A percentile compares a stretch with the other conserved stretches of the same genome.
Conservation (phyloP, 2,888 invertebrate genomes). For the Dusona sp. region DNA sequence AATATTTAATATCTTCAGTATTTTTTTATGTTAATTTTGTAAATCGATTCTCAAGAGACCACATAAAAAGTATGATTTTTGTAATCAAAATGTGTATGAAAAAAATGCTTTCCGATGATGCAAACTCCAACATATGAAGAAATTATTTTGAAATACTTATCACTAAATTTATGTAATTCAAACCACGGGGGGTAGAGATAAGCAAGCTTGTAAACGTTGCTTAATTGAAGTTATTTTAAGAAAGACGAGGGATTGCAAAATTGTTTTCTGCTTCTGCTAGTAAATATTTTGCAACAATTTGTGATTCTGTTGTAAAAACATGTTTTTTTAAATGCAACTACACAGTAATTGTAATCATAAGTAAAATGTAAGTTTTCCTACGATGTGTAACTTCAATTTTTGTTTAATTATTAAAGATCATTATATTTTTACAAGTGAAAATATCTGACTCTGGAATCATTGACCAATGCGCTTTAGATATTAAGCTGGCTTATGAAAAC, state of each 20-base stretch:
- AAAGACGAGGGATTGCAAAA: neutral
- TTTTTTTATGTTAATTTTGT: neutral
- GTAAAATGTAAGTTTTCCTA: neutral
- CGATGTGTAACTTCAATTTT: neutral
- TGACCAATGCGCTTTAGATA: too few species aligned
- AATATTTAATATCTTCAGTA: neutral
- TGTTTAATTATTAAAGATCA: neutral
- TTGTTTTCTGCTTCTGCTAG: neutral
- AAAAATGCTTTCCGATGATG: neutral
- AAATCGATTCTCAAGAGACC: neutral
- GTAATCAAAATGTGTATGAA: neutral
- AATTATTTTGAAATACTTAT: neutral
- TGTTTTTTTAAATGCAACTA: neutral
- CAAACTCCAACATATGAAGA: neutral
- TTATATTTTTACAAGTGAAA: neutral
- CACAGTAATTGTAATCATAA: neutral
- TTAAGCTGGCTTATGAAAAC: too few species aligned
- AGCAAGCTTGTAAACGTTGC: neutral
- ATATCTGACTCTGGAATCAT: neutral
- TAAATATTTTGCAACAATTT: neutral
- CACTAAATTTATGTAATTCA: neutral
- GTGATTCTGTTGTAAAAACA: neutral
- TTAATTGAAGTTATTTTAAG: neutral
- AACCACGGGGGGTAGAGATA: constrained; percentile 1
- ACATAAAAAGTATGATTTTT: neutral